Conservation (phyloP, 2,797 vertebrate genomes). For the Sebastes glaucus region DNA sequence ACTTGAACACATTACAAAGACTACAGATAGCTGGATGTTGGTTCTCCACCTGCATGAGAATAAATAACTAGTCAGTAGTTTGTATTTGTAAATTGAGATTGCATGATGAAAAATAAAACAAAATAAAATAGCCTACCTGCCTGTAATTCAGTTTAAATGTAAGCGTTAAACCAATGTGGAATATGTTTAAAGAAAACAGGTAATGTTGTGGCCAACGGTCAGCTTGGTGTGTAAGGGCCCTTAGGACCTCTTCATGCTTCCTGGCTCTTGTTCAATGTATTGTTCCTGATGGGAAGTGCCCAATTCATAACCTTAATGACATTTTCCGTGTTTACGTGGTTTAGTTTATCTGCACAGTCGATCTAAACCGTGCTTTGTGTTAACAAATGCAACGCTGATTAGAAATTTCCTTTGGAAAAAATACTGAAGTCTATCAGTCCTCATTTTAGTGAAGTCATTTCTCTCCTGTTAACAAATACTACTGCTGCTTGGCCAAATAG, state of each 20-base stretch:
- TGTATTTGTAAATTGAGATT: background rate
- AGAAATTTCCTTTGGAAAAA: constrained; percentile 24
- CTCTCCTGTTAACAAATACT: background rate
- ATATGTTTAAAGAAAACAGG: background rate
- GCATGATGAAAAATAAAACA: background rate
- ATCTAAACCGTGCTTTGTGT: constrained; percentile 21
- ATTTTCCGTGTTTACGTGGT: constrained; percentile 26
- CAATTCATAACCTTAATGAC: constrained; percentile 17
- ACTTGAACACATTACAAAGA: background rate
- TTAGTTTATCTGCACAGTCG: constrained; percentile 19
- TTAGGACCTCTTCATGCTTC: constrained; percentile 22
- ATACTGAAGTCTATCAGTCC: background rate
- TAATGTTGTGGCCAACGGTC: background rate
- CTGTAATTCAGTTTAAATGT: background rate
- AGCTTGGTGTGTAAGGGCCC: background rate
- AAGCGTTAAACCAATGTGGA: background rate
- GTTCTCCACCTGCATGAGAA: background rate
- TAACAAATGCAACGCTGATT: constrained; percentile 3
- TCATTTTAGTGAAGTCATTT: background rate
- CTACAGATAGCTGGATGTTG: background rate
- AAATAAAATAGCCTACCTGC: background rate
- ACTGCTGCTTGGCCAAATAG: background rate
- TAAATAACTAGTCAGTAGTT: background rate
- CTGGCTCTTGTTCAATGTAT: constrained; percentile 32
- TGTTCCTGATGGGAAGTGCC: constrained; percentile 31